Evolutionary conservation across 2,888 invertebrate genomes (phyloP), one percentile per base, ranked within the genome.

Genomic region (Brassicogethes aeneus): DNA sequence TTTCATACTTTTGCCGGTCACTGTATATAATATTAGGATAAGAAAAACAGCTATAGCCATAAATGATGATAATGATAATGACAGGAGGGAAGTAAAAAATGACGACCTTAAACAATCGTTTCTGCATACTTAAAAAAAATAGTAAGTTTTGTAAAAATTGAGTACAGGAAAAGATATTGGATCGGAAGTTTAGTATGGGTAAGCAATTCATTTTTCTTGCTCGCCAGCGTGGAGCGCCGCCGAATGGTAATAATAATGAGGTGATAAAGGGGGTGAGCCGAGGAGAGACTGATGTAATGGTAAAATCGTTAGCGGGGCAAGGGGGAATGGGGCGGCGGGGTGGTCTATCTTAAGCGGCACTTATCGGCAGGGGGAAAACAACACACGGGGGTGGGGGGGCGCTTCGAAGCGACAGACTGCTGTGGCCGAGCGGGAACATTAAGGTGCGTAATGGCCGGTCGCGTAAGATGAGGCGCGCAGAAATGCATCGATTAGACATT

Each of bases 391-490:
- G 43, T 45, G 42, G 50, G 41, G 43, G 50, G 48, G 51, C 45
- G 47, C 44, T 51, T 48, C 50, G 51, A 48, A 52, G 57, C 56
- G 58, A 65, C 57, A 66, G 67, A 66, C 64, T 53, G 55, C 57
- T 57, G 53, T 57, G 59, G 57, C 57, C 61, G 53, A 60, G 52
- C 56, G 56, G 53, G 47, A 73, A 78, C 76, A 80, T 80, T 80
- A 80, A 80, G 79, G 79, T 80, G 80, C 80, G 80, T 80, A 80
- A 80, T 79, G 77, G 79, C 73, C 74, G 75, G 71, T 65, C 65
- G 66, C 61, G 71, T 73, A 76, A 76, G 77, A 78, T 76, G 74
- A 73, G 74, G 74, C 77, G 78, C 78, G 76, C 75, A 71, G 68
- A 64, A 68, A 76, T 76, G 77, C 78, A 79, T 79, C 79, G 79